These are phyloP conservation scores for Spondyliosoma cantharus DNA, from an alignment of 2,797 vertebrate species.

Conservation along the genomic window DNA sequence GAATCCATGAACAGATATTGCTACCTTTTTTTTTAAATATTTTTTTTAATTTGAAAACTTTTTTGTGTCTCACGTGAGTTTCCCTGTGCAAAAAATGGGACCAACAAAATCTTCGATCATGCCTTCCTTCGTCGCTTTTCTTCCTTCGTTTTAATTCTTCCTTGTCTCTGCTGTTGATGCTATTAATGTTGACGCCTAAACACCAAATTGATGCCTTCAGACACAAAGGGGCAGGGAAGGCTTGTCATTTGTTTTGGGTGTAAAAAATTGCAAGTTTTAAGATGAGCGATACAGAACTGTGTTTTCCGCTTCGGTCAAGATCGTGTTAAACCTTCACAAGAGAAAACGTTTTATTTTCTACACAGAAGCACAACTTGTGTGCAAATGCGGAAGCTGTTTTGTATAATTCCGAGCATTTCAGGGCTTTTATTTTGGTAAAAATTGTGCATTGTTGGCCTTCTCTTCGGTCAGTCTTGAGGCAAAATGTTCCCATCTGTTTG, in stretches of 20 bases:
- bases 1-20: conserved; percentile 12
- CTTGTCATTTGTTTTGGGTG: neutral
- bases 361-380: conserved; percentile 13
- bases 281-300: neutral
- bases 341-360: neutral
- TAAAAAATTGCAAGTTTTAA: conserved; percentile 15
- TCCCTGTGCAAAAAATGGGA: conserved; percentile 9
- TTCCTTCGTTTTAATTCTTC: conserved; percentile 47
- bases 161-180: conserved; percentile 47
- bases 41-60: conserved; percentile 4
- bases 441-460: conserved; percentile 19
- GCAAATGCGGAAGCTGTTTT: neutral
- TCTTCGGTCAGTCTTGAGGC: conserved; percentile 50
- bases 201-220: conserved; percentile 84
- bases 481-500: conserved; percentile 62
- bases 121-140: conserved; percentile 23
- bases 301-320: neutral
- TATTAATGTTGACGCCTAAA: conserved; percentile 75
- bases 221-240: conserved; percentile 47
- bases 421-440: conserved; percentile 44
- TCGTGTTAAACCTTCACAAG: neutral
- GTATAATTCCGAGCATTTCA: neutral
- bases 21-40: conserved; percentile 2
- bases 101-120: neutral
- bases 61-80: conserved; percentile 6